Evolutionary conservation across 2,113 vertebrate species (phyloP).

Genomic region (Gymnocephalus cernua): DNA sequence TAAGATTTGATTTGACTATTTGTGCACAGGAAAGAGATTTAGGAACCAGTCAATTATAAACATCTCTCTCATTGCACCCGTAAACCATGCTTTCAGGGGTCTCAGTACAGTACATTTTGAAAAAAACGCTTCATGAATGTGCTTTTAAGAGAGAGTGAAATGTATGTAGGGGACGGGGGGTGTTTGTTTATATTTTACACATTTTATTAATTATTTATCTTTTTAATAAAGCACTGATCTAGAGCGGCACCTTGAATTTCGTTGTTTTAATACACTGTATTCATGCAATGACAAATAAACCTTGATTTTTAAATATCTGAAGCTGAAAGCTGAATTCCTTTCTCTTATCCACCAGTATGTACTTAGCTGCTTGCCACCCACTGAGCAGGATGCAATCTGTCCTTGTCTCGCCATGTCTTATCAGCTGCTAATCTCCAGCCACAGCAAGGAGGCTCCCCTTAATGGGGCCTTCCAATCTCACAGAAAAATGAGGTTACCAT

Average conservation of each 20-base stretch:
- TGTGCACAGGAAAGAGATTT: no score
- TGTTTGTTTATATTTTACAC: no score
- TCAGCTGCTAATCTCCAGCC: slow-evolving; percentile 55
- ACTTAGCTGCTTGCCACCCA: slow-evolving; percentile 37
- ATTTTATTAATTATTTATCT: no score
- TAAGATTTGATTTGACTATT: not conserved
- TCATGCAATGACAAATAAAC: no score
- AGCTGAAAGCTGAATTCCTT: slow-evolving; percentile 19
- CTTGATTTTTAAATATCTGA: not conserved
- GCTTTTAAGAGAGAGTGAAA: no score
- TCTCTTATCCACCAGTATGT: slow-evolving; percentile 20
- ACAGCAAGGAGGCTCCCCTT: slow-evolving; percentile 20
- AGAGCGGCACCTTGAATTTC: no score
- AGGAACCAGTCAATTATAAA: not conserved
- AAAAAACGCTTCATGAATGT: not conserved
- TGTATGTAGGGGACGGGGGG: no score
- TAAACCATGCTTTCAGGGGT: not conserved
- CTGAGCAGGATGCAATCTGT: slow-evolving; percentile 48
- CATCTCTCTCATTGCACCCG: not conserved
- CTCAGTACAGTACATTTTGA: not conserved
- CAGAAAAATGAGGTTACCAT: slow-evolving; percentile 6
- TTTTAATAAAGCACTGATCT: no score
- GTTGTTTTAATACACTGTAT: no score
- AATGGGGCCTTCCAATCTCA: slow-evolving; percentile 15
- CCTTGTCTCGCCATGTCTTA: slow-evolving; percentile 48